Base-by-base conservation (phyloP, 2,797 vertebrate genomes). In the Sebastolobus altivelis region DNA sequence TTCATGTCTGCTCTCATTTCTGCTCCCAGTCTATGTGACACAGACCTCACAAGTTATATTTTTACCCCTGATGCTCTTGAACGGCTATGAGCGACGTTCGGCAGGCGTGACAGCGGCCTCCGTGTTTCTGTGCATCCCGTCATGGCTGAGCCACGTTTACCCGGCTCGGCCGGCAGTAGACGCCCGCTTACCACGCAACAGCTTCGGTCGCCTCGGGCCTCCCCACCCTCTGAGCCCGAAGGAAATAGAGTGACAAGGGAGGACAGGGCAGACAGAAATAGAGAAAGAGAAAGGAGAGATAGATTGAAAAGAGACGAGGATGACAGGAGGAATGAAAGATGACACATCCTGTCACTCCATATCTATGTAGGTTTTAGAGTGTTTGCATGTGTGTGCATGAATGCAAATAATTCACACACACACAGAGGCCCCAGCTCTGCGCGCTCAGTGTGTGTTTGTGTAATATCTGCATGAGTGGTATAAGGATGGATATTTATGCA, bases 281-380 rank as follows among this genome's bases (percentile, higher is more conserved):
- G 82, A 86, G 79, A 74, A 74, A 65, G 68, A 78, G 68, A 52
- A 74, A 35, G 79, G 40, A 46, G 63, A 72, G 83, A 55, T 2
- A 11, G 83, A 76, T 59, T 35, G 80, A 82, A 72, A 72, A 70
- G 72, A 71, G 65, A 29, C 43, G 3, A 62, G 63, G 66, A 58
- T 81, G 88, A 87, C 84, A 84, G 80, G 65, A 87, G 35, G 72
- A 82, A 89, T 81, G 85, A 92, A 79, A 76, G 85, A 88, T 80
- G 90, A 82, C 85, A 75, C 82, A 69, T 88, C 81, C 82, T 93
- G 93, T 94, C 93, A 90, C 84, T 89, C 77, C 75, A 25, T 54
- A 93, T 94, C 87, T 88, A 56, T 72, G 82, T 72, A 74, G 46
- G 69, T 67, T 82, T 63, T 20, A 49, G 72, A 60, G 73, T 61